phyloP scores from a whole-genome alignment of 2,113 vertebrate genomes.

The Lagopus muta region DNA sequence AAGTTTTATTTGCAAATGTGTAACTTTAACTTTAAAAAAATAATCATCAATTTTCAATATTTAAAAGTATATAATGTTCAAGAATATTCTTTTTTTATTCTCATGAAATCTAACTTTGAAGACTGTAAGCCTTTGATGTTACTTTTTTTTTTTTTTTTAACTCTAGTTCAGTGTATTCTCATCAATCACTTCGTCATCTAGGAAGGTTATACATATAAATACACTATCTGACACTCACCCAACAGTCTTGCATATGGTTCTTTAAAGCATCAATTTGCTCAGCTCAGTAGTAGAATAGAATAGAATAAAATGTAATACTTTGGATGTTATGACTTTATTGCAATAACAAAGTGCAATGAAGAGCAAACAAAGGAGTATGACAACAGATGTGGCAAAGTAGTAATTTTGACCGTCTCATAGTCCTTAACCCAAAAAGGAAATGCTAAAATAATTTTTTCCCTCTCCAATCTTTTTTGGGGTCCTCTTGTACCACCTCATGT shows the following conservation, averaged over 20 bases:
- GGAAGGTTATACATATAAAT: background rate
- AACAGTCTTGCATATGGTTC: background rate
- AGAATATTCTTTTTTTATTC: background rate
- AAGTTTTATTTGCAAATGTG: background rate
- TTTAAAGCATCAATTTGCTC: background rate
- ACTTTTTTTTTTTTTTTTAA: background rate
- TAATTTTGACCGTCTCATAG: background rate
- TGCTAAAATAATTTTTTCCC: background rate
- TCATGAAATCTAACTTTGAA: background rate
- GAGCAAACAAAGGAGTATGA: background rate
- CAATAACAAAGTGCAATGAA: background rate
- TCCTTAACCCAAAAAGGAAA: background rate
- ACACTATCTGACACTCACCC: background rate
- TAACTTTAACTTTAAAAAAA: background rate
- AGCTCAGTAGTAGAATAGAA: background rate
- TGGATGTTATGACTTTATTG: background rate
- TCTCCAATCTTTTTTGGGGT: background rate
- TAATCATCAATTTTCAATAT: background rate
- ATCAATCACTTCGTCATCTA: background rate
- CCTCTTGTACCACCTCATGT: background rate
- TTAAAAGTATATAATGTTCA: background rate
- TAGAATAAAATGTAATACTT: background rate
- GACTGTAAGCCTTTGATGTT: background rate
- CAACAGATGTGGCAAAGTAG: background rate
- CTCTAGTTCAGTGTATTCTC: background rate